Evolutionary conservation across 2,888 invertebrate genomes (phyloP), one percentile per base, ranked within the genome.

Genomic region (Dioctria linearis): DNA sequence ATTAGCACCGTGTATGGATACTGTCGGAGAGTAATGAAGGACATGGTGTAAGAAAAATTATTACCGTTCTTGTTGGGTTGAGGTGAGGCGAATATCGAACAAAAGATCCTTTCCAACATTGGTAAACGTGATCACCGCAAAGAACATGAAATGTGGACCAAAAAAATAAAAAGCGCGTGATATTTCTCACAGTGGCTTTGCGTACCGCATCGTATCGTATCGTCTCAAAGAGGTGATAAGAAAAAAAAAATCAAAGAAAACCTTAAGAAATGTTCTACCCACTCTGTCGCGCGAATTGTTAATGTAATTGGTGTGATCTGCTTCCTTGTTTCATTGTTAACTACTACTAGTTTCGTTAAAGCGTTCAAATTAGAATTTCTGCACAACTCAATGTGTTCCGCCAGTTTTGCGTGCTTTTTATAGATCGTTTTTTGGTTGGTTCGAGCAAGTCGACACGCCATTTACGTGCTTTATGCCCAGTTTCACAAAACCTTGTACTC

Each of bases 61-160:
- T 54, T 54, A 54, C 54, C 54, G 54, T 6, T 54, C 11, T 54
- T 54, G n/a, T 46, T 6, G 13, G 13, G 43, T 42, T 13, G 67
- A 49, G 9, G 5, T 46, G 51, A 37, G 6, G 11, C 11, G 54
- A 11, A n/a, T 54, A 54, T 54, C 11, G 54, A 69, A 51, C 49
- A 25, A 67, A 51, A 51, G 51, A 69, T 69, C 69, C 69, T 69
- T 69, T 69, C 51, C 69, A 51, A 25, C 25, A 25, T 25, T 25
- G 25, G 69, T 25, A n/a, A 54, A n/a, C 54, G n/a, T 54, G 54
- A 54, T 51, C 51, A 69, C 42, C 65, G 37, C 69, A 51, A 51
- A 51, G 25, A 69, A 69, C 69, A 5, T 37, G 69, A n/a, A 40
- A 51, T 69, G 49, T 69, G 3, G 54, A 54, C 54, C 54, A 54